phyloP scores from a whole-genome alignment of 2,888 invertebrate species.

The Eugnorisma glareosa region DNA sequence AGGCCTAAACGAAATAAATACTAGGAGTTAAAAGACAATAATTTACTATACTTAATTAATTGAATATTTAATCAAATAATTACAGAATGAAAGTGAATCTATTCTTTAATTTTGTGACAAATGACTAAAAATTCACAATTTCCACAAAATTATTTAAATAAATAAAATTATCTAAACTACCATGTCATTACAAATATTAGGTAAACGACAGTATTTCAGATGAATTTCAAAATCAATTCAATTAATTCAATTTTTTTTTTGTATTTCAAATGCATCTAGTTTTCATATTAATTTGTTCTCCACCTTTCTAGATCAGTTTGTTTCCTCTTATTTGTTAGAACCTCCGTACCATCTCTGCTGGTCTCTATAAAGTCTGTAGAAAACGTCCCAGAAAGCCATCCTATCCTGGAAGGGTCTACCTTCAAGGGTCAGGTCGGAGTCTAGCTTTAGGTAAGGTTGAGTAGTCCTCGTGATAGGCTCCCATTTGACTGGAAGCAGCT shows the following conservation, averaged over 20 bases:
- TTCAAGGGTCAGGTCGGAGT: slow-evolving; percentile 48
- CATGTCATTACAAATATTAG: background rate
- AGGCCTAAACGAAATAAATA: background rate
- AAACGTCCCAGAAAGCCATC: slow-evolving; percentile 69
- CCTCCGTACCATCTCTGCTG: slow-evolving; percentile 34
- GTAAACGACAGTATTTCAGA: background rate
- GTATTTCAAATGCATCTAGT: background rate
- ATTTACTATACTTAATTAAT: no score
- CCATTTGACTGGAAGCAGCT: slow-evolving; percentile 68
- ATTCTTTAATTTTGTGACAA: background rate
- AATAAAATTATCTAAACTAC: background rate
- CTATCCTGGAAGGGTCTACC: slow-evolving; percentile 61
- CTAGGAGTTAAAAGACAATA: background rate
- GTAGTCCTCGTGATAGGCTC: slow-evolving; percentile 53
- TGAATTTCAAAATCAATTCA: no score
- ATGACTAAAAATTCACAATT: background rate
- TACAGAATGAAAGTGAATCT: background rate
- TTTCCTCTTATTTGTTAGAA: background rate
- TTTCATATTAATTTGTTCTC: background rate
- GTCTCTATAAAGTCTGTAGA: slow-evolving; percentile 64
- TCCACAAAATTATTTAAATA: background rate
- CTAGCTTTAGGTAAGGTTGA: slow-evolving; percentile 57
- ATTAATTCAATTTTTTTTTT: no score
- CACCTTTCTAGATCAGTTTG: background rate
- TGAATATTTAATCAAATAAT: background rate